phyloP scores from a whole-genome alignment of 2,888 invertebrate genomes.

The Pterostichus madidus region DNA sequence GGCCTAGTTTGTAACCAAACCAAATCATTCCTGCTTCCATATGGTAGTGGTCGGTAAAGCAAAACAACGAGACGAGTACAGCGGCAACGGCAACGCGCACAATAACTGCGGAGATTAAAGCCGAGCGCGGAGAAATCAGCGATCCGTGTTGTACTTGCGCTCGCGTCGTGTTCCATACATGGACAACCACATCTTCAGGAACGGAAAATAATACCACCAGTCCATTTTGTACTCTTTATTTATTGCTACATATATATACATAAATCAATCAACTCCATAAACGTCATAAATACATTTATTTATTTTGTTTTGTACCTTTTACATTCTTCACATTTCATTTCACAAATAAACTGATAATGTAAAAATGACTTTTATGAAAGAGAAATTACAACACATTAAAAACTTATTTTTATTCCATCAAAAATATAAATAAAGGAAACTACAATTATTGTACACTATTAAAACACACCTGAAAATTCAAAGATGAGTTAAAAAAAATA shows the following conservation, averaged over 20 bases:
- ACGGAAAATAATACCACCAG: conserved; percentile 42
- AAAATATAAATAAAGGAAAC: too few relatives aligned
- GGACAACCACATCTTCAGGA: conserved; percentile 40
- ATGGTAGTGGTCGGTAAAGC: conserved; percentile 41
- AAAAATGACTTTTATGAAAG: neutral
- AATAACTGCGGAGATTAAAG: conserved; percentile 44
- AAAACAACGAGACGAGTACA: conserved; percentile 53
- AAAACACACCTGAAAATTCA: too few relatives aligned
- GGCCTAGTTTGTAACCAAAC: conserved; percentile 62
- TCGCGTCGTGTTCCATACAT: conserved; percentile 35
- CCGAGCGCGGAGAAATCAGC: conserved; percentile 32
- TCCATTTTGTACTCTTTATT: conserved; percentile 42
- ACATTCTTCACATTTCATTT: conserved; percentile 7
- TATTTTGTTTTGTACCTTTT: conserved; percentile 5
- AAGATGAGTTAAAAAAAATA: too few relatives aligned
- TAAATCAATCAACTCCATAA: conserved; percentile 37
- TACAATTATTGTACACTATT: too few relatives aligned
- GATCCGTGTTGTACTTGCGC: too few relatives aligned
- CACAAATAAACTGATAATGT: neutral
- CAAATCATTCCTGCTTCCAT: conserved; percentile 51
- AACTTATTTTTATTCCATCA: too few relatives aligned
- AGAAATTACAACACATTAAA: neutral
- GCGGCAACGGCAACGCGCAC: conserved; percentile 2
- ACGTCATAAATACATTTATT: conserved; percentile 19
- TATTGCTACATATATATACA: conserved; percentile 8